A percentile compares a stretch with the other conserved stretches of the same genome.
phyloP scores from a whole-genome alignment of 2,113 vertebrate species.

The Salvelinus sp. region DNA sequence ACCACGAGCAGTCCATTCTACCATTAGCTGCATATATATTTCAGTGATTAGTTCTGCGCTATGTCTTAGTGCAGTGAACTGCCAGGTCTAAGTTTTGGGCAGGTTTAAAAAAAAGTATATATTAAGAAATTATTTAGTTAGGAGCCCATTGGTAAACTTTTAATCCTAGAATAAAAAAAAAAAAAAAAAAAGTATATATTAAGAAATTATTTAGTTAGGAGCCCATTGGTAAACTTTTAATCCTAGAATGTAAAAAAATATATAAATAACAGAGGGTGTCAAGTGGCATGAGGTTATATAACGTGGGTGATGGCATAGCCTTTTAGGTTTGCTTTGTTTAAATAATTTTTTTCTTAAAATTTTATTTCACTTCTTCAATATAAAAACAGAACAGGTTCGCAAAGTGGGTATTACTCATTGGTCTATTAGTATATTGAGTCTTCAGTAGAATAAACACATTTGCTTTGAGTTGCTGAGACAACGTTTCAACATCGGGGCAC shows the following conservation, averaged over 20 bases:
- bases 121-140: constrained; percentile 12
- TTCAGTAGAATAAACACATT: no score
- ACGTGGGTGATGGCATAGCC: no score
- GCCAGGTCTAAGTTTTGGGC: background rate
- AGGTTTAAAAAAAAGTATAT: background rate
- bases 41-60: constrained; percentile 19
- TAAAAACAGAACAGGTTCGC: no score
- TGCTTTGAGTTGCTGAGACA: no score
- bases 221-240: background rate
- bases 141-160: background rate
- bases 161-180: background rate
- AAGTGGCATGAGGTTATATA: no score
- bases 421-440: no score
- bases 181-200: background rate
- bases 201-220: constrained; percentile 1
- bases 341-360: no score
- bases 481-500: no score
- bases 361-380: no score
- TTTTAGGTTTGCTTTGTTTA: no score
- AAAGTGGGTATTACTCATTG: no score
- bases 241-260: background rate
- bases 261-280: constrained; percentile 2
- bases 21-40: background rate
- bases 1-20: background rate
- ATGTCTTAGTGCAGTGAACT: constrained; percentile 17